Evolutionary conservation across 2,113 vertebrate species (phyloP), one percentile per base, ranked within the genome.

Genomic region (Asarcornis scutulata): DNA sequence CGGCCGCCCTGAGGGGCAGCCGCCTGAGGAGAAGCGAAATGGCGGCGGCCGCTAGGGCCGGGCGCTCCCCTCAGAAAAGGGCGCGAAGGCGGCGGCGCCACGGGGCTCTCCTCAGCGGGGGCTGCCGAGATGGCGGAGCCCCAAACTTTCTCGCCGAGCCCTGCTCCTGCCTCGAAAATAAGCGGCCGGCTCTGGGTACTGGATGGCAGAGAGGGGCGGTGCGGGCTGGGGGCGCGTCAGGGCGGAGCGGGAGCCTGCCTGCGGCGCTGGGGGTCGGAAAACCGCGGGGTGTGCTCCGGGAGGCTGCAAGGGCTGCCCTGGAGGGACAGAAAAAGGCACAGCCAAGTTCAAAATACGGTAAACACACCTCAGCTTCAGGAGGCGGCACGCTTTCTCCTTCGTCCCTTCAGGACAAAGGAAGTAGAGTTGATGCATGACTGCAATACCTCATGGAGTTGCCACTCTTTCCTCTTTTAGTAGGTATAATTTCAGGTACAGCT

Each of bases 401-500:
- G 15, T 17, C 16, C 34, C 17, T 23, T 26, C 26, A 63, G 60
- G 36, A 63, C 6, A 16, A 27, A 18, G 36, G 25, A 53, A 44
- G 23, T 9, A 8, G 17, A 46, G 7, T 27, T 0, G 2, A 3
- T 52, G 17, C 0, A 0, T 34, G 25, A 13, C 40, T 8, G 21
- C 7, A 27, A 7, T 10, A 15, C 18, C 2, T 56, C 13, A 4
- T 4, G 7, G 59, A 44, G 16, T 38, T 68, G 26, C 55, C 27
- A 9, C 8, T 25, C 62, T 29, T 10, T 36, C 15, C 38, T 42
- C 4, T 6, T 44, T n/a, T 50, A 13, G 11, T 12, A 29, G 16
- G 2, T 44, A 1, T 16, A 76, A 52, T 21, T 85, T 29, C 55
- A 52, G n/a, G 3, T 29, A 10, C 2, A 26, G 27, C 13, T 56